Evolutionary conservation across 2,888 invertebrate species (phyloP), one percentile per base, ranked within the genome.

Genomic region (Heliconius ethilla): DNA sequence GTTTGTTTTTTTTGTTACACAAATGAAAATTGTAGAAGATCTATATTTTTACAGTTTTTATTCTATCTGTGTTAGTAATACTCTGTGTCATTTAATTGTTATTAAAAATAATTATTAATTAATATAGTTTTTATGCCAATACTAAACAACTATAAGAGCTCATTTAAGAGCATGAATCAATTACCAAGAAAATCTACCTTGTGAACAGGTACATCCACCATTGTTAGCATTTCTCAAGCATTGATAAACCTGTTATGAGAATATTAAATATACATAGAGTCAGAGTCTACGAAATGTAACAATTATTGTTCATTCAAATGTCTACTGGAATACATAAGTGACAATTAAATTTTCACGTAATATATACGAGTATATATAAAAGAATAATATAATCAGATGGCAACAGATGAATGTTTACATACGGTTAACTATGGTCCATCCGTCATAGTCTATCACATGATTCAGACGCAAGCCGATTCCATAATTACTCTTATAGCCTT

Each of bases 391-490:
- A 74, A 62, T 74, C 74, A 63, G 63, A 65, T 63, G 62, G 74
- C 25, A 65, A 74, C 74, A 40, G 65, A 74, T 65, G 45, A 74
- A 65, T 74, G 73, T 77, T 74, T 67, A 77, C 73, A 67, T 77
- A 77, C 62, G 65, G 40, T 40, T 29, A 69, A 55, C 66, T 73
- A 75, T 59, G 69, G 75, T 73, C 63, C 70, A 37, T 59, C 70
- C 67, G 80, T 80, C 79, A 79, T 75, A 83, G 82, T 82, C 85
- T 85, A 89, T 91, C 90, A 91, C 89, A 90, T 90, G 91, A 91
- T 89, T 86, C 83, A 85, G 83, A 80, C 83, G 84, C 83, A 80
- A 78, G 70, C 78, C 81, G 83, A 83, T 84, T 84, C 84, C 82
- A 82, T 84, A 83, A 85, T 84, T 82, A 81, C 78, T 80, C 70